Percentiles rank a stretch among this genome's conserved stretches.
Conservation (phyloP, 2,797 vertebrate species). For the Amblyraja radiata region DNA sequence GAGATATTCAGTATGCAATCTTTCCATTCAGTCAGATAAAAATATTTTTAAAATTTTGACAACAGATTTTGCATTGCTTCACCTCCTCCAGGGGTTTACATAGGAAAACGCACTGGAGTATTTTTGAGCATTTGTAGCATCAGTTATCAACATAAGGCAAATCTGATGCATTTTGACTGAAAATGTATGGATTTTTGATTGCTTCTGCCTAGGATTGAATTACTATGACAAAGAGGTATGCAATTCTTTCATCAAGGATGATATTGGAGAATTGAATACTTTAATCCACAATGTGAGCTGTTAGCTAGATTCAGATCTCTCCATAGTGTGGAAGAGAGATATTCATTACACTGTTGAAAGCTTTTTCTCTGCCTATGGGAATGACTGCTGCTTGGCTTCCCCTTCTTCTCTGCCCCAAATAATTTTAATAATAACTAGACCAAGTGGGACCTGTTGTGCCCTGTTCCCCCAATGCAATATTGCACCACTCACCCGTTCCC, state of each 20-base stretch:
- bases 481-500: too few relatives aligned
- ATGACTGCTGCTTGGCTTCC: neutral
- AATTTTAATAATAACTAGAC: neutral
- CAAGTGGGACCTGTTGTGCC: too few relatives aligned
- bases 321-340: neutral
- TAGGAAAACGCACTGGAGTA: neutral
- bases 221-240: neutral
- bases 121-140: neutral
- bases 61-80: neutral
- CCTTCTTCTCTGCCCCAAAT: neutral
- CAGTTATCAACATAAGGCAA: neutral
- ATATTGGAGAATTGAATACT: neutral
- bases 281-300: neutral
- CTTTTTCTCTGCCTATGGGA: neutral
- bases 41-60: neutral
- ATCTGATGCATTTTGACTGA: neutral
- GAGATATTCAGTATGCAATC: neutral
- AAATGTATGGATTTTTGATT: slow-evolving; percentile 7
- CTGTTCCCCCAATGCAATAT: too few relatives aligned
- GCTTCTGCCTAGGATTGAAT: neutral
- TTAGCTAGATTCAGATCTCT: neutral
- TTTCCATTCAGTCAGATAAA: neutral
- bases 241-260: slow-evolving; percentile 20
- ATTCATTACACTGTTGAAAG: neutral
- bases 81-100: neutral